A percentile compares a stretch with the other conserved stretches of the same genome.
Evolutionary conservation across 2,888 invertebrate genomes (phyloP).

Genomic region (Agapostemon virescens): DNA sequence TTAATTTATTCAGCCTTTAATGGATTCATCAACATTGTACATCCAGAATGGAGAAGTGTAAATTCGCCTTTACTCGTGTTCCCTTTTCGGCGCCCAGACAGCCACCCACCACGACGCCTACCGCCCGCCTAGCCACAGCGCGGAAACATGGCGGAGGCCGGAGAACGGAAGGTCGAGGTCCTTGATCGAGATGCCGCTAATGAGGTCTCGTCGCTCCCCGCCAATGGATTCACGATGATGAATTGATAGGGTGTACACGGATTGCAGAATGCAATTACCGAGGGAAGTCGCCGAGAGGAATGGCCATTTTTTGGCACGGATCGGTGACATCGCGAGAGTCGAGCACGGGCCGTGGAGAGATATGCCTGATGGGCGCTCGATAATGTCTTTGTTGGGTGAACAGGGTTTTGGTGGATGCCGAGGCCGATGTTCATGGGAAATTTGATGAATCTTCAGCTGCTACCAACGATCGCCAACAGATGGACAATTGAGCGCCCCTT

Average conservation of each 20-base stretch:
- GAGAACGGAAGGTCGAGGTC: slow-evolving; percentile 36
- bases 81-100: slow-evolving; percentile 22
- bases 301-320: neutral
- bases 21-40: neutral
- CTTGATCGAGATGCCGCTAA: slow-evolving; percentile 10
- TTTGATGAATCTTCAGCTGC: neutral
- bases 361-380: neutral
- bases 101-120: neutral
- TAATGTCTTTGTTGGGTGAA: slow-evolving; percentile 1
- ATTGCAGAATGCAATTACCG: neutral
- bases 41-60: neutral
- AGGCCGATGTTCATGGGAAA: neutral
- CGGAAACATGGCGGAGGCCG: slow-evolving; percentile 30
- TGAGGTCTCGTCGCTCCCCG: neutral
- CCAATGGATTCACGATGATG: neutral
- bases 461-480: too few species aligned
- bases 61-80: slow-evolving; percentile 24
- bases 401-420: neutral
- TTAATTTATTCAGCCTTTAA: too few species aligned
- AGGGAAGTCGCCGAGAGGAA: slow-evolving; percentile 5
- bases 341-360: neutral
- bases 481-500: too few species aligned
- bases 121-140: neutral
- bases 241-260: slow-evolving; percentile 8
- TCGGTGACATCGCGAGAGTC: neutral